phyloP scores from a whole-genome alignment of 1,140 invertebrate genomes.

The Drosophila auraria region DNA sequence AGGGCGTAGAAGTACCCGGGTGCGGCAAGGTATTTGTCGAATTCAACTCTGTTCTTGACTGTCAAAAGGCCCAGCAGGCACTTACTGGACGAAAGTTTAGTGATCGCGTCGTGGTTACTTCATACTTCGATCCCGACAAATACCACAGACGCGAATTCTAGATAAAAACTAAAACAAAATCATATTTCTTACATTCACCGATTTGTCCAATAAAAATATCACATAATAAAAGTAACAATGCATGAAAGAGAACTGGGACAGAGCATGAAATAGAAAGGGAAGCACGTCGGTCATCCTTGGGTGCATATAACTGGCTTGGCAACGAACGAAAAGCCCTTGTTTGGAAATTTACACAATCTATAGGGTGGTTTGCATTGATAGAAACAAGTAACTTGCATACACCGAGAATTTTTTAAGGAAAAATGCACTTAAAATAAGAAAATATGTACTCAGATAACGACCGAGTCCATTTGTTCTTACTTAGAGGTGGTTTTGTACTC shows the following conservation, averaged over 20 bases:
- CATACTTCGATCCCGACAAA: conserved; percentile 99
- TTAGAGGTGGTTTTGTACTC: too few relatives aligned
- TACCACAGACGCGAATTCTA: conserved; percentile 99
- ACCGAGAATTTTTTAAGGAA: too few relatives aligned
- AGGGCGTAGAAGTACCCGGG: conserved; percentile 98
- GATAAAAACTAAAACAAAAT: conserved; percentile 71
- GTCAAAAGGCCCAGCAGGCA: conserved; percentile 99
- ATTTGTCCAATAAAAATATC: conserved; percentile 68
- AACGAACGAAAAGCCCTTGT: too few relatives aligned
- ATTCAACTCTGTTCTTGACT: conserved; percentile 98
- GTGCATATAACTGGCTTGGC: too few relatives aligned
- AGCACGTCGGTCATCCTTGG: too few relatives aligned
- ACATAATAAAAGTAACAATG: conserved; percentile 59
- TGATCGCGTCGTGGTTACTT: conserved; percentile 99
- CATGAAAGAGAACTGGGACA: conserved; percentile 7
- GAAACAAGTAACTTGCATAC: too few relatives aligned
- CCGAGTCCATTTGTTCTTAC: too few relatives aligned
- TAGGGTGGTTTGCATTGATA: too few relatives aligned
- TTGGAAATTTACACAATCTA: too few relatives aligned
- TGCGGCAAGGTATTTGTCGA: conserved; percentile 99
- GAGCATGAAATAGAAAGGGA: conserved; percentile 16
- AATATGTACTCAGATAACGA: too few relatives aligned
- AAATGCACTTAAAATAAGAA: too few relatives aligned
- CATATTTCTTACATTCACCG: conserved; percentile 77
- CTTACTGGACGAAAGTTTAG: conserved; percentile 99